Percentiles rank a stretch among this genome's conserved stretches.
These are phyloP conservation scores for Calliscelio sp. DNA, from an alignment of 2,888 invertebrate genomes.

Conservation along the genomic window DNA sequence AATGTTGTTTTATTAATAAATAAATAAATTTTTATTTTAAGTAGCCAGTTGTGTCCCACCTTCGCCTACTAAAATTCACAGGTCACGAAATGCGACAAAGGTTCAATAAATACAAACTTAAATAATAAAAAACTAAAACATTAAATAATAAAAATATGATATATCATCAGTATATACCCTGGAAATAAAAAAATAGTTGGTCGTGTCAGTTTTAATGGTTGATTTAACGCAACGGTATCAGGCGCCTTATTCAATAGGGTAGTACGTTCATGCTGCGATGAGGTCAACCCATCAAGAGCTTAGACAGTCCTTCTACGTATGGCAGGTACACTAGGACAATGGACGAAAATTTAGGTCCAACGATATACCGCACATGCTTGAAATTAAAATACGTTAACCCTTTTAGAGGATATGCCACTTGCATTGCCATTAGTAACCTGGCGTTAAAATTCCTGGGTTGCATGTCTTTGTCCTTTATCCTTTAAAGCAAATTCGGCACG, in stretches of 20 bases:
- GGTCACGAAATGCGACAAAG: no score
- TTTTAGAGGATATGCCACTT: conserved; percentile 47
- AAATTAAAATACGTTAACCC: conserved; percentile 69
- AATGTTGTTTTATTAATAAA: no score
- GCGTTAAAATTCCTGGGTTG: conserved; percentile 48
- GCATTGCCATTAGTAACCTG: conserved; percentile 19
- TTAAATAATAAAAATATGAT: no score
- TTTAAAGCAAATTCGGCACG: conserved; percentile 12
- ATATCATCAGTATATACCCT: no score
- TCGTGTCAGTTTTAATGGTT: neutral
- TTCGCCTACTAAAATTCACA: no score
- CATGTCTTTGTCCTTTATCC: conserved; percentile 7
- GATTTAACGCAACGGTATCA: conserved; percentile 40
- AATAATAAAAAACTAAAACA: no score
- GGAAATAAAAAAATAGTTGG: no score
- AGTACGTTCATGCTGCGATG: conserved; percentile 59
- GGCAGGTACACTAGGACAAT: conserved; percentile 69
- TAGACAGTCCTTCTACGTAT: conserved; percentile 57
- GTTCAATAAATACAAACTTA: no score
- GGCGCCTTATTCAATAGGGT: conserved; percentile 50
- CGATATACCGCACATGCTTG: conserved; percentile 63
- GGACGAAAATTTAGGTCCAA: conserved; percentile 61
- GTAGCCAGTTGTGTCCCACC: no score
- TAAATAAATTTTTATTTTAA: no score
- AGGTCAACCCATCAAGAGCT: conserved; percentile 66